phyloP scores from a whole-genome alignment of 1,140 invertebrate species.

The Hydropsyche tenuis region DNA sequence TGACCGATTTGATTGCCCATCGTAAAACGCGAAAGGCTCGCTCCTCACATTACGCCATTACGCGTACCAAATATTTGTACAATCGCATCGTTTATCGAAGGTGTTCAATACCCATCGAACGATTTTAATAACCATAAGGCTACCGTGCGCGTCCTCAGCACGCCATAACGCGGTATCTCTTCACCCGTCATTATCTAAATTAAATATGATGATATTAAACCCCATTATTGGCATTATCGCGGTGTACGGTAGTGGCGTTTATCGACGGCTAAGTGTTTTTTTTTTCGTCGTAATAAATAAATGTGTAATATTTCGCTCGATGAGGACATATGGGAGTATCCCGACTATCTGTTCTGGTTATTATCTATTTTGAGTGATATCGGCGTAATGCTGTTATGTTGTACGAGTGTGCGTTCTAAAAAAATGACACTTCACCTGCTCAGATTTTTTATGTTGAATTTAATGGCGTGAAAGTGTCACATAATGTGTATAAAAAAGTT shows the following conservation, averaged over 20 bases:
- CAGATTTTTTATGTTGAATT: too few relatives aligned
- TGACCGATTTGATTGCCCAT: too few relatives aligned
- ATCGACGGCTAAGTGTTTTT: conserved; percentile 1
- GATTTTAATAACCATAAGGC: conserved; percentile 37
- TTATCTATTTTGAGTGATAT: conserved; percentile 6
- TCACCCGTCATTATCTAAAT: conserved; percentile 31
- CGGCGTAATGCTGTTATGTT: neutral
- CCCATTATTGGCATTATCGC: conserved; percentile 32
- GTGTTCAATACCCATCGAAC: conserved; percentile 7
- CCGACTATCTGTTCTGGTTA: neutral
- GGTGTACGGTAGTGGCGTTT: conserved; percentile 12
- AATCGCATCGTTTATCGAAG: conserved; percentile 1
- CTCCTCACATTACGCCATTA: neutral
- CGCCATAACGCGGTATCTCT: neutral
- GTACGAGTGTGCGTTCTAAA: neutral
- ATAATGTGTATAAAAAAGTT: too few relatives aligned
- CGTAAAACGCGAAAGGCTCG: neutral
- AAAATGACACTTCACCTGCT: too few relatives aligned
- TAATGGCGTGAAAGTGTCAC: too few relatives aligned
- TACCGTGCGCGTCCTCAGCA: neutral
- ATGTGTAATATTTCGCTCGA: conserved; percentile 9
- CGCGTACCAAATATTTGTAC: conserved; percentile 22
- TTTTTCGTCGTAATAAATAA: neutral
- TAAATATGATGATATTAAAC: conserved; percentile 36
- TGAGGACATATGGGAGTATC: neutral